Base-by-base conservation (phyloP, 2,888 invertebrate species). In the Dynastes tityus region DNA sequence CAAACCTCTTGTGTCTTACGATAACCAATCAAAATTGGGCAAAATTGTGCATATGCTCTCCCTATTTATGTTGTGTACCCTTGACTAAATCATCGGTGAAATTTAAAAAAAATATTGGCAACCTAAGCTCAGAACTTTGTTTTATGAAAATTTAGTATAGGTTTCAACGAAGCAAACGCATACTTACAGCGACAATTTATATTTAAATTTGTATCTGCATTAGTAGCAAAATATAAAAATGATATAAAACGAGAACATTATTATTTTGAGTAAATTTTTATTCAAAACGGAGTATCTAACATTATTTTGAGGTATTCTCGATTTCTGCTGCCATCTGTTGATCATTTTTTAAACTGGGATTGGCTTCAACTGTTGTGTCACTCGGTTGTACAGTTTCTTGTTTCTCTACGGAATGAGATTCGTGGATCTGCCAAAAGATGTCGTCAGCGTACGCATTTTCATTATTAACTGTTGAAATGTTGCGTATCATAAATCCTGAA, bases 371-470 rank as follows among this genome's bases (percentile, higher is more conserved):
- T 9, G 37, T 5, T 5, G 32, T 32, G 8, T 55, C 40, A 51
- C 11, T 32, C 22, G 49, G 27, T n/a, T 68, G 32, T 27, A 51
- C 37, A 49, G 40, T 9, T 51, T 49, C 63, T 40, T 58, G 51
- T 16, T 8, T n/a, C 1, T 71, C 55, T 3, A 40, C 65, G 2
- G 40, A 22, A 63, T 13, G 68, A 13, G 70, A 22, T 64, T 85
- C 86, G 22, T 93, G 93, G 80, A 93, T 89, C 83, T 93, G 92
- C 94, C 94, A 94, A 84, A 91, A 91, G 83, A 90, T 85, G 84
- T 91, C 91, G 84, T 94, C 94, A 85, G 92, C 89, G 86, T 93
- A 93, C 81, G 91, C 90, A 78, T 92, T 90, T 49, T 80, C 53
- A 6, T 73, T 45, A 16, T 79, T 76, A 63, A 80, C 79, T 37